These are phyloP conservation scores for Amazona finschi DNA, from an alignment of 2,797 vertebrate genomes.

Conservation along the genomic window DNA sequence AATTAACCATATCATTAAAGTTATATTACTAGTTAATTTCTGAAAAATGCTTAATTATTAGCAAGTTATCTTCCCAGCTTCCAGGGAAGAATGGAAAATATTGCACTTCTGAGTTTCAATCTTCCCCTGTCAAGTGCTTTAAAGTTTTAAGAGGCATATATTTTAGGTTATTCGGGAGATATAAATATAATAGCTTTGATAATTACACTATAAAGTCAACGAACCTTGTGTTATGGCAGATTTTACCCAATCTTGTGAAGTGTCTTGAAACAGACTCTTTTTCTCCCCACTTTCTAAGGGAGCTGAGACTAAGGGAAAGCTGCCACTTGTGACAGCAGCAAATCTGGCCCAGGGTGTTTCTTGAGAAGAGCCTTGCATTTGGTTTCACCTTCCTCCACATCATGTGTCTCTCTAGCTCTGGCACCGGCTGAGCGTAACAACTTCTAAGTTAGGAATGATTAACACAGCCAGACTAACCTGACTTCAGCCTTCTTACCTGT, in stretches of 20 bases:
- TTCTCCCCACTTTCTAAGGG: not conserved
- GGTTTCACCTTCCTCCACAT: conserved; percentile 6
- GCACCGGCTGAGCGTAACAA: not conserved
- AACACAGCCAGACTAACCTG: not conserved
- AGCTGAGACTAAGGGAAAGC: conserved; percentile 1
- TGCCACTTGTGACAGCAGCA: conserved; percentile 34
- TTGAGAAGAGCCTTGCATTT: not conserved
- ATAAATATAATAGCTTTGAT: conserved; percentile 15
- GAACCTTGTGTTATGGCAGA: conserved; percentile 1
- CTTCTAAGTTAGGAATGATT: not conserved
- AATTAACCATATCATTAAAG: conserved; percentile 85
- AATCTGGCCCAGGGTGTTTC: conserved; percentile 19
- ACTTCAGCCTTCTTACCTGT: not conserved
- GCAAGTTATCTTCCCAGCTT: conserved; percentile 66
- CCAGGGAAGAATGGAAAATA: conserved; percentile 31
- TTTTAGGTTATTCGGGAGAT: conserved; percentile 26
- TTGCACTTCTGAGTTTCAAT: not conserved
- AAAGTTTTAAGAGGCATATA: conserved; percentile 20
- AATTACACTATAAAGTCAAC: not conserved
- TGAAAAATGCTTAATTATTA: conserved; percentile 86
- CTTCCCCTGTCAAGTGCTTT: not conserved
- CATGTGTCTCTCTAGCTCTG: not conserved
- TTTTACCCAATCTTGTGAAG: conserved; percentile 2
- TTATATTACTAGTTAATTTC: conserved; percentile 85
- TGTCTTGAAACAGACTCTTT: not conserved